Conservation (phyloP, 2,113 vertebrate genomes). For the Hippocampus zosterae region DNA sequence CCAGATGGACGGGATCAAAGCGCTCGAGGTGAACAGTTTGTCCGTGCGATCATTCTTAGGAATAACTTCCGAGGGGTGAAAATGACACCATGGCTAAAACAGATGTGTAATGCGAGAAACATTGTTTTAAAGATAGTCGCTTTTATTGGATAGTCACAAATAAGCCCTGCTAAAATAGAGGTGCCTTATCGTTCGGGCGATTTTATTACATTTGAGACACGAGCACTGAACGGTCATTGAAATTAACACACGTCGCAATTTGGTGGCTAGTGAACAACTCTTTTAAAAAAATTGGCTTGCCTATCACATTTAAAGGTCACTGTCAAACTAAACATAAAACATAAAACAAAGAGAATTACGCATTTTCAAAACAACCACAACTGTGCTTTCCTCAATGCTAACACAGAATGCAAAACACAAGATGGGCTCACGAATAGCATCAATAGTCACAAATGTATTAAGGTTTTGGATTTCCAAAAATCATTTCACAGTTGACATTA, state of each 20-base stretch:
- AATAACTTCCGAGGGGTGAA: slow-evolving; percentile 2
- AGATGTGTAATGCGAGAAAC: background rate
- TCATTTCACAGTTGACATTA: background rate
- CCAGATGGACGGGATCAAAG: slow-evolving; percentile 11
- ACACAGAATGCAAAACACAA: background rate
- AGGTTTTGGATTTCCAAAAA: no score
- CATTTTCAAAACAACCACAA: background rate
- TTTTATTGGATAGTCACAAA: background rate
- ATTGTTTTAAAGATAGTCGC: background rate
- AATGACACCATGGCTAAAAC: background rate
- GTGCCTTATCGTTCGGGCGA: background rate
- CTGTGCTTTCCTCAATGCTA: background rate
- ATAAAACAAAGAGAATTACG: background rate
- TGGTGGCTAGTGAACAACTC: background rate
- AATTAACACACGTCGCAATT: no score
- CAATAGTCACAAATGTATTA: background rate
- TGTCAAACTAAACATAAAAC: background rate
- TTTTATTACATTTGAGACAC: no score
- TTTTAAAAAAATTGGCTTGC: background rate
- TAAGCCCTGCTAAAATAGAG: background rate
- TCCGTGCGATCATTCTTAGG: background rate
- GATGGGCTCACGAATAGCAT: background rate
- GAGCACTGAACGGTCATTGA: no score
- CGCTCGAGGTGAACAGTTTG: background rate
- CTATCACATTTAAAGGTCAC: background rate